Percentiles rank a stretch among this genome's conserved stretches.
Conservation (phyloP, 2,888 invertebrate species). For the Acrocyrtus sp. region DNA sequence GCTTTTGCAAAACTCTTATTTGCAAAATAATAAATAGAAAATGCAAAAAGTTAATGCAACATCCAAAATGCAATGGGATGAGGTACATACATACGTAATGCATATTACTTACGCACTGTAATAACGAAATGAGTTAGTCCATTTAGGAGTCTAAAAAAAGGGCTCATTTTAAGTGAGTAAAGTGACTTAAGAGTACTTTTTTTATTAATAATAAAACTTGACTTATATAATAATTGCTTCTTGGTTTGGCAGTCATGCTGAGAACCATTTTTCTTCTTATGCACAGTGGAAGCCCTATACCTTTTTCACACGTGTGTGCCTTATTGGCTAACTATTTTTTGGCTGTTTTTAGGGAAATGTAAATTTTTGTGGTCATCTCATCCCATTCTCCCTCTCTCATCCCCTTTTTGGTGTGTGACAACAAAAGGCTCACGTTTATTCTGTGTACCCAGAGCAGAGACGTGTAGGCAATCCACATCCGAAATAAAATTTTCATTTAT, state of each 20-base stretch:
- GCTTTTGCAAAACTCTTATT: background rate
- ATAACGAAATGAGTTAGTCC: too few relatives aligned
- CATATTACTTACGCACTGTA: too few relatives aligned
- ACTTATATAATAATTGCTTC: constrained; percentile 46
- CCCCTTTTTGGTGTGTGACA: background rate
- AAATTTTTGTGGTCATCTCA: background rate
- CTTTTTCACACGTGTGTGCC: background rate
- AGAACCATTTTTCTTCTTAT: constrained; percentile 35
- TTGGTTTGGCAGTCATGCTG: constrained; percentile 58
- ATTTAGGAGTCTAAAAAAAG: too few relatives aligned
- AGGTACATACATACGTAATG: too few relatives aligned
- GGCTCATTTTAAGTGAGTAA: background rate
- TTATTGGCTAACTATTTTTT: background rate
- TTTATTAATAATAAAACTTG: background rate
- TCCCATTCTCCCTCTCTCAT: too few relatives aligned
- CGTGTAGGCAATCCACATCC: background rate
- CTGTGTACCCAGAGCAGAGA: too few relatives aligned
- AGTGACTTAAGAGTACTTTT: background rate
- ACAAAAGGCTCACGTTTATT: too few relatives aligned
- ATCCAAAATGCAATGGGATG: background rate
- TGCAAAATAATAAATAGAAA: background rate
- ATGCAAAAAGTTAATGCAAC: background rate
- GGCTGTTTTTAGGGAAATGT: background rate
- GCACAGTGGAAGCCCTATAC: background rate
- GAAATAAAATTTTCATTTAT: too few relatives aligned